Conservation (phyloP, 1,140 invertebrate species). For the Eumaeus atala region DNA sequence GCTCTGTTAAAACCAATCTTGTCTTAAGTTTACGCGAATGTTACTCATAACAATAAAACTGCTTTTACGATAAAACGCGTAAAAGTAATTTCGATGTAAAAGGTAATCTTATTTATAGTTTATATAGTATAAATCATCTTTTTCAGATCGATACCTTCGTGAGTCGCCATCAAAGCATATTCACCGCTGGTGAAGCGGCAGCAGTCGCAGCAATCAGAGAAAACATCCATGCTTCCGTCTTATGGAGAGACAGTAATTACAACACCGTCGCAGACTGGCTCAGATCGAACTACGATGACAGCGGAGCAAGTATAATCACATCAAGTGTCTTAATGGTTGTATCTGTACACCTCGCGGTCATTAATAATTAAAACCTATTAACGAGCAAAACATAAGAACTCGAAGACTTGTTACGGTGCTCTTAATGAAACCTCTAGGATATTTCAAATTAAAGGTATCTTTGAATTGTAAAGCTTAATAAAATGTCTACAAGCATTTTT, state of each 20-base stretch:
- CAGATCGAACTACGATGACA: conserved; percentile 30
- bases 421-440: no score
- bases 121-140: background rate
- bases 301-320: conserved; percentile 31
- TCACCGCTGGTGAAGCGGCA: conserved; percentile 51
- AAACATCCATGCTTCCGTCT: conserved; percentile 51
- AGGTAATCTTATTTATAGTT: no score
- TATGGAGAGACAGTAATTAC: conserved; percentile 40
- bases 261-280: conserved; percentile 45
- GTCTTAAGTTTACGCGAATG: no score
- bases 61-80: no score
- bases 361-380: conserved; percentile 22
- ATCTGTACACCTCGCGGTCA: conserved; percentile 37
- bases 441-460: no score
- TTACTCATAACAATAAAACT: no score
- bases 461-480: no score
- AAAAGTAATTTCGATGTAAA: no score
- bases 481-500: background rate
- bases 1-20: no score
- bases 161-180: conserved; percentile 32
- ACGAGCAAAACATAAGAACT: no score
- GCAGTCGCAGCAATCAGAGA: conserved; percentile 44
- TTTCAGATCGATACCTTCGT: conserved; percentile 42
- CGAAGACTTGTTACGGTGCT: no score
- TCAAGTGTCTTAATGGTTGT: conserved; percentile 44